Evolutionary conservation across 1,140 invertebrate genomes (phyloP), one percentile per base, ranked within the genome.

Genomic region (Platyura marginata): DNA sequence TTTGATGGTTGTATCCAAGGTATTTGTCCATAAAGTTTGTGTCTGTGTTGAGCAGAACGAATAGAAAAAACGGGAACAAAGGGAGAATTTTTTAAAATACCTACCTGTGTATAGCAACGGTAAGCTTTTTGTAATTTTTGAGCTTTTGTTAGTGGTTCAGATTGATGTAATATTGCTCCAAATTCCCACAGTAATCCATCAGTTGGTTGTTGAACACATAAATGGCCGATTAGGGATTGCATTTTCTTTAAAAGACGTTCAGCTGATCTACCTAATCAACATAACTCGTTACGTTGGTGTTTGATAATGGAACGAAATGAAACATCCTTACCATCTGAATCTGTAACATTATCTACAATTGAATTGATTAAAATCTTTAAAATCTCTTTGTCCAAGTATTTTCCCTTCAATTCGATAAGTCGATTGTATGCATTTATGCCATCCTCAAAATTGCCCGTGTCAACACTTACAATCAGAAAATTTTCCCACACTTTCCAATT

Each of bases 401-500:
- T 79, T 42, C 74, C 74, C 65, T 84, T 88, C 2, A 96, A 59
- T 53, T 95, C 89, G 13, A 93, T 59, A 16, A 84, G 61, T 20
- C 87, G 70, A 61, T 92, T 80, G 53, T 86, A 89, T 0, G 87
- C 79, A 44, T 73, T 69, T 39, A 97, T 77, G 1, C 83, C 83
- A 58, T 85, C 81, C 32, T 75, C 70, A 55, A 80, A 82, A 51
- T 79, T 70, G 1, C 69, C 71, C 18, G 77, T 77, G 54, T 90
- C 83, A 44, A 77, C 74, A 49, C 79, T 82, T 11, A 91, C 81
- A 5, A 83, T 59, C 63, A 92, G 71, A 18, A 88, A 74, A 66
- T 98, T 98, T 55, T 97, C 92, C 93, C 93, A 97, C 0, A 98
- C 72, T 70, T 87, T 82, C 90, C 92, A 96, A 60, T 89, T 87